Conservation (phyloP, 2,113 vertebrate species). For the Apodemus sylvaticus region DNA sequence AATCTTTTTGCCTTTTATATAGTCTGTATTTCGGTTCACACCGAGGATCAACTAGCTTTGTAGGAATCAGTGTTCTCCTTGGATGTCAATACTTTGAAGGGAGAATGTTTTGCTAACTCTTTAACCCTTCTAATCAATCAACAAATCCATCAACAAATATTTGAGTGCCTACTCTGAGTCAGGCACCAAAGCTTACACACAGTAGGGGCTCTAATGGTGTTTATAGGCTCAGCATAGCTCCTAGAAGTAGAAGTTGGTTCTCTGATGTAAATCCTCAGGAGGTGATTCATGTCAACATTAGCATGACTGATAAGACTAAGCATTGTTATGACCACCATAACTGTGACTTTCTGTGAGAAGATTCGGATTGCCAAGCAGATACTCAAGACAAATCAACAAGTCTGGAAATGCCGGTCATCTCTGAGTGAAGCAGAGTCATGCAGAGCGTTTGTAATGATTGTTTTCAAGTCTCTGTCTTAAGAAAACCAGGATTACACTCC, state of each 20-base stretch:
- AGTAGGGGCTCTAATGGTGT: conserved; percentile 36
- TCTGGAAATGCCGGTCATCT: not conserved
- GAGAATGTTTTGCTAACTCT: conserved; percentile 62
- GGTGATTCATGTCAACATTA: conserved; percentile 4
- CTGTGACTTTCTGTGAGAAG: conserved; percentile 33
- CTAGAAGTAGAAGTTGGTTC: conserved; percentile 45
- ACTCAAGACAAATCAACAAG: not conserved
- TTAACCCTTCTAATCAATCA: conserved; percentile 47
- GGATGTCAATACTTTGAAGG: conserved; percentile 32
- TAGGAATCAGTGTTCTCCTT: not conserved
- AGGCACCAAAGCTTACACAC: conserved; percentile 34
- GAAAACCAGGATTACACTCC: not conserved
- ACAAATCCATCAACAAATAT: conserved; percentile 59
- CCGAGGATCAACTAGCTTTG: not conserved
- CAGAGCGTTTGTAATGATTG: not conserved
- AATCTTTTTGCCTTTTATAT: not conserved
- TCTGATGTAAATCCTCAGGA: conserved; percentile 33
- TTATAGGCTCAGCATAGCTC: conserved; percentile 19
- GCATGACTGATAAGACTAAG: conserved; percentile 39
- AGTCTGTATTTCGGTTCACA: conserved; percentile 19
- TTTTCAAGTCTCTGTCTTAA: conserved; percentile 30
- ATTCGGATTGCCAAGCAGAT: not conserved
- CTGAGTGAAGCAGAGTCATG: conserved; percentile 9
- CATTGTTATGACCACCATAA: not conserved
- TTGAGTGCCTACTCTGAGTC: conserved; percentile 41